Base-by-base conservation (phyloP, 2,888 invertebrate species). In the Epirrita christyi region DNA sequence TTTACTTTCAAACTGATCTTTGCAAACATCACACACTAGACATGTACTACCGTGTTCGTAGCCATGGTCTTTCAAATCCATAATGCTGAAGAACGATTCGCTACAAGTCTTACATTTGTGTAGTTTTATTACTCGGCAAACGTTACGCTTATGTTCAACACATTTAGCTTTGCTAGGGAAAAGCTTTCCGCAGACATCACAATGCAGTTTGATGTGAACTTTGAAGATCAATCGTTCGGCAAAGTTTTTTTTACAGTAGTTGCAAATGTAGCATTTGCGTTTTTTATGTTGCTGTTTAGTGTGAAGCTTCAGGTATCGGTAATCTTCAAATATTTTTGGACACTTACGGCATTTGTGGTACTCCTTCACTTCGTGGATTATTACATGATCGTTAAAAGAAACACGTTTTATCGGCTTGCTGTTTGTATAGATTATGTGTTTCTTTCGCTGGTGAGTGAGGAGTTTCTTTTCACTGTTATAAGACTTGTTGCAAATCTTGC, bases 271-370 rank as follows among this genome's bases (percentile, higher is more conserved):
- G 47, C 85, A 85, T 68, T 86, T 90, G 6, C 87, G 81, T 63
- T 89, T 91, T 61, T 81, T 88, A 51, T 92, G 91, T 0, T 66
- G 61, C 0, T 66, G 64, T 57, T 81, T 87, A 73, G 78, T 85
- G 21, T 91, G 92, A 0, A 27, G 44, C 51, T 83, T 85, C 1
- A 92, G 62, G 0, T 69, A 67, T 45, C 73, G 67, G 50, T 90
- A 86, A 0, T 75, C 61, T 61, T 85, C 78, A 61, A 85, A 91
- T 57, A 88, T 83, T 51, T 80, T 84, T 0, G 85, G 68, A 43
- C 91, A 92, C 61, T 90, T 91, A 14, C 86, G 75, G 59, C 92
- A 91, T 56, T 81, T 81, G 40, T 89, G 86, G 53, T 88, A 88
- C 52, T 86, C 83, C 43, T 74, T 79, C 0, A 89, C 73, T 61